Conservation (phyloP, 92 coral and sea anemone species). For the Zoanthus solanderi region DNA sequence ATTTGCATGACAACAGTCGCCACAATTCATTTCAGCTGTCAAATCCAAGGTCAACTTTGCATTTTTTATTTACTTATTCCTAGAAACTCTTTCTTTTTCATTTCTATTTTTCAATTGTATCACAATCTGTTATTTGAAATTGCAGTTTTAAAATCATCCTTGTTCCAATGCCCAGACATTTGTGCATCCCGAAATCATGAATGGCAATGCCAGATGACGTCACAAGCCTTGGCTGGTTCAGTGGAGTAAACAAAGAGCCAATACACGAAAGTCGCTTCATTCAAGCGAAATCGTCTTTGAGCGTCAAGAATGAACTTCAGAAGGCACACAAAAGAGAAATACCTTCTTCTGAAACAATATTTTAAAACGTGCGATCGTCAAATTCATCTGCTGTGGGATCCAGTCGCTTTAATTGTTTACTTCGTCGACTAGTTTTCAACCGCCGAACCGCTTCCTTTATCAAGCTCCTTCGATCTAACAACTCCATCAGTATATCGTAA, state of each 20-base stretch:
- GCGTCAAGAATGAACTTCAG: conserved; percentile 20
- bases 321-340: background rate
- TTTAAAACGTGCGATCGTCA: conserved; percentile 39
- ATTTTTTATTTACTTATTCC: background rate
- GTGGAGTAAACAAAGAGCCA: conserved; percentile 42
- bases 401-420: conserved; percentile 87
- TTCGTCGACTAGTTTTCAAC: conserved; percentile 64
- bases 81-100: background rate
- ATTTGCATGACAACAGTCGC: conserved; percentile 52
- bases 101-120: background rate
- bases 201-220: conserved; percentile 31
- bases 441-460: conserved; percentile 90
- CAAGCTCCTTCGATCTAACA: conserved; percentile 78
- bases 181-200: conserved; percentile 8
- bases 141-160: background rate
- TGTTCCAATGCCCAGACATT: background rate
- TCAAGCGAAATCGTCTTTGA: background rate
- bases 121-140: background rate
- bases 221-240: conserved; percentile 28
- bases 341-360: background rate
- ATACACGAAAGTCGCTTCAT: conserved; percentile 2
- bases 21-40: conserved; percentile 35
- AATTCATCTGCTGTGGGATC: conserved; percentile 46
- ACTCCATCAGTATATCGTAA: conserved; percentile 76
- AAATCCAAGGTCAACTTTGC: conserved; percentile 34